Evolutionary conservation across 2,797 vertebrate species (phyloP).

Genomic region (Lindbergichthys nudifrons): DNA sequence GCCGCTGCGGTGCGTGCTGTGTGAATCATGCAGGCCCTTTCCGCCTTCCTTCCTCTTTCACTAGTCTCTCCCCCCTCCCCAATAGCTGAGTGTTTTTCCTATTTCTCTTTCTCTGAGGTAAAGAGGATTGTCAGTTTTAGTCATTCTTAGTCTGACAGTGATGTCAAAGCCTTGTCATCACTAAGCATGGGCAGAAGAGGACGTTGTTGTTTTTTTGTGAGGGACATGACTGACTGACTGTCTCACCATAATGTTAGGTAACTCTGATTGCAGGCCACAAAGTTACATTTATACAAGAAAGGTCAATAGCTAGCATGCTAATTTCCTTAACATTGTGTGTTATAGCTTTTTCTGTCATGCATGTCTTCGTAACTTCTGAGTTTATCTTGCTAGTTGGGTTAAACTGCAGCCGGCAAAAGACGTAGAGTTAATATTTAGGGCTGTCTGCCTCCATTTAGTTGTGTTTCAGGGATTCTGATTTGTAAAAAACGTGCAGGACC

Average conservation of each 20-base stretch:
- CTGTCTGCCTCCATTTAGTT: slow-evolving; percentile 21
- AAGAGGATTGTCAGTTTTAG: slow-evolving; percentile 72
- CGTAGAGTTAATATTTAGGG: slow-evolving; percentile 5
- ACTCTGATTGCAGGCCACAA: slow-evolving; percentile 36
- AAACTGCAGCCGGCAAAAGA: slow-evolving; percentile 21
- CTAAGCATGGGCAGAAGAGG: slow-evolving; percentile 58
- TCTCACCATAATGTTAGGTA: slow-evolving; percentile 55
- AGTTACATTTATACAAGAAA: slow-evolving; percentile 21
- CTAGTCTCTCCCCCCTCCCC: slow-evolving; percentile 22
- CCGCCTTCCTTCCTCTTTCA: slow-evolving; percentile 35
- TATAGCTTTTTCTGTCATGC: slow-evolving; percentile 9
- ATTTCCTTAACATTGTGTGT: slow-evolving; percentile 46
- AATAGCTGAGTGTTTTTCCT: slow-evolving; percentile 49
- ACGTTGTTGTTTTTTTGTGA: slow-evolving; percentile 43
- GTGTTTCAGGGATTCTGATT: slow-evolving; percentile 26
- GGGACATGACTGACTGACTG: slow-evolving; percentile 43
- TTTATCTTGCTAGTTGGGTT: slow-evolving; percentile 17
- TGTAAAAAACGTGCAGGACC: neutral
- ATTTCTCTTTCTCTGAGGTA: slow-evolving; percentile 69
- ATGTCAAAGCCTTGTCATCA: slow-evolving; percentile 69
- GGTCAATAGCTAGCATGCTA: slow-evolving; percentile 26
- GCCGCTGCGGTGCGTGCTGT: slow-evolving; percentile 66
- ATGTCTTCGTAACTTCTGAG: slow-evolving; percentile 22
- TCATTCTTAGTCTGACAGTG: slow-evolving; percentile 65
- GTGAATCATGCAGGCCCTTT: slow-evolving; percentile 80